phyloP scores from a whole-genome alignment of 2,113 vertebrate genomes.

The Leptobrachium leishanense region DNA sequence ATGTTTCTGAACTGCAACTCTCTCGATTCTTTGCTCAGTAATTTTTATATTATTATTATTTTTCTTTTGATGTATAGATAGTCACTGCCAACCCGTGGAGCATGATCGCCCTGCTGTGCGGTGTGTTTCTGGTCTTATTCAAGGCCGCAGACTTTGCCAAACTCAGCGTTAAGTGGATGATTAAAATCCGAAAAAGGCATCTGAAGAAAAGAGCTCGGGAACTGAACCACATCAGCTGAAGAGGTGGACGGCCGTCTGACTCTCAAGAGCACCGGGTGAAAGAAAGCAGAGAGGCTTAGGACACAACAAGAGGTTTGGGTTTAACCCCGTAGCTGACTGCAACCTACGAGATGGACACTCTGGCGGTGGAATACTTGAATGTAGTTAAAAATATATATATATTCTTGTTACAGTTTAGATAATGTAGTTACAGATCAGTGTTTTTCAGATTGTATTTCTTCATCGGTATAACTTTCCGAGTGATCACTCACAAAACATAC shows the following conservation, averaged over 20 bases:
- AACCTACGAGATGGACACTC: neutral
- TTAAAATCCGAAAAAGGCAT: slow-evolving; percentile 86
- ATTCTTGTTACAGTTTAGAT: neutral
- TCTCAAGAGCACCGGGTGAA: neutral
- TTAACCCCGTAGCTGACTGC: neutral
- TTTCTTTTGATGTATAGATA: slow-evolving; percentile 72
- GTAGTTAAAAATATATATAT: neutral
- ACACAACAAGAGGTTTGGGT: neutral
- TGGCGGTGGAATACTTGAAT: neutral
- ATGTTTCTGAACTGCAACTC: no score
- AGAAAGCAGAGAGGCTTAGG: neutral
- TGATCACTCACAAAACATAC: no score
- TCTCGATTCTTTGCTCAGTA: neutral
- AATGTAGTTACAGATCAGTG: neutral
- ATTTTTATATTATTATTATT: neutral
- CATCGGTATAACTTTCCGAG: no score
- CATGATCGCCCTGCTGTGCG: slow-evolving; percentile 88
- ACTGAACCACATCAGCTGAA: slow-evolving; percentile 79
- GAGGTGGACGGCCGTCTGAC: neutral
- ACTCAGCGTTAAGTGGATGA: slow-evolving; percentile 90
- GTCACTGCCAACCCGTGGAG: slow-evolving; percentile 96
- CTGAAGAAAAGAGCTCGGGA: slow-evolving; percentile 76
- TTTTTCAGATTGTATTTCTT: neutral
- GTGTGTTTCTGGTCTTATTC: slow-evolving; percentile 93
- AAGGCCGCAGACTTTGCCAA: slow-evolving; percentile 96